Evolutionary conservation across 1,140 invertebrate species (phyloP), one percentile per base, ranked within the genome.

Genomic region (Drosophila yakuba): DNA sequence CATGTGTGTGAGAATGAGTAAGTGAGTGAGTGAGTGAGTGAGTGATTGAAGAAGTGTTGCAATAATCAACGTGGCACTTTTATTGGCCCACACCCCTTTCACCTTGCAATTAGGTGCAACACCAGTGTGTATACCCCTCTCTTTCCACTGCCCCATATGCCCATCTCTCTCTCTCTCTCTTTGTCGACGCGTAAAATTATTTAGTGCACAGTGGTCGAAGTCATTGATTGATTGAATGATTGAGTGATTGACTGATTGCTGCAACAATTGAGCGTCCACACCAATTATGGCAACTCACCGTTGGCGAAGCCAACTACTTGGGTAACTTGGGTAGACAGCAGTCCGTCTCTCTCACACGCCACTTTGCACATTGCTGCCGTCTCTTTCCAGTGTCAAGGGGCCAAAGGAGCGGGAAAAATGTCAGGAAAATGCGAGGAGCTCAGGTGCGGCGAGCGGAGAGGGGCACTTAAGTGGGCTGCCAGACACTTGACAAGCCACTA

Each of bases 261-360:
- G 38, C 60, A 64, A 74, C 71, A 55, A 74, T 74, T 17, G 59
- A 35, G 50, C 32, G 59, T 38, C 23, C 36, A 15, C 44, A 41
- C 51, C 59, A 74, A 74, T 74, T 74, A 74, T 74, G 71, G 72
- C 59, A 74, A 62, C 56, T 74, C 68, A 47, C n/a, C 50, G 58
- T 62, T 74, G 68, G 68, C 68, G 62, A 63, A n/a, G 48, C 25
- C 39, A 73, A 39, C 67, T 25, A 56, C 55, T 59, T 32, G 45
- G 14, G 17, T 43, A 15, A 10, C 15, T 20, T 20, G 20, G 20
- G 20, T 2, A 20, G 20, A n/a, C 35, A 3, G 5, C 10, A 3
- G 7, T 15, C 51, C 8, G n/a, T 52, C 43, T 35, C 35, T 48
- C 8, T 57, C 43, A 5, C 10, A 4, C 28, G 36, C 23, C n/a